phyloP scores from a whole-genome alignment of 2,888 invertebrate genomes.

The Drosophila falleni region DNA sequence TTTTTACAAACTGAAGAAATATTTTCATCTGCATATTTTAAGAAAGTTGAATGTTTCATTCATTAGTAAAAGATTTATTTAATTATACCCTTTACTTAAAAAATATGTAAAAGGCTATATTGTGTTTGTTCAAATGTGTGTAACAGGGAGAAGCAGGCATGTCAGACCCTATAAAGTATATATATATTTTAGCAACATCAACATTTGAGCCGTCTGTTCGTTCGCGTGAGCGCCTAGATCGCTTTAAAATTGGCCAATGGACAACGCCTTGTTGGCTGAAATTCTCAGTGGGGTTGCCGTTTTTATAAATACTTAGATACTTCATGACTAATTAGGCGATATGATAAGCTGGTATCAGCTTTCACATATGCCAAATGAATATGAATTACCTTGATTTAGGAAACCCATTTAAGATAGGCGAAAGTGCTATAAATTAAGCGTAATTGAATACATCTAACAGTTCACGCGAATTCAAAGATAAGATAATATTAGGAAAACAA shows the following conservation, averaged over 20 bases:
- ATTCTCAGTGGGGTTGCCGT: neutral
- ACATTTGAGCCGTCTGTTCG: no score
- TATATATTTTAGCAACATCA: no score
- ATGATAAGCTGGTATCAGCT: neutral
- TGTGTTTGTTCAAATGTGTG: no score
- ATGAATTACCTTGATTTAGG: neutral
- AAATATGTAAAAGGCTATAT: no score
- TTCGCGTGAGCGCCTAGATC: no score
- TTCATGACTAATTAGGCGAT: neutral
- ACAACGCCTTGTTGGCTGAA: neutral
- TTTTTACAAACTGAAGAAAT: neutral
- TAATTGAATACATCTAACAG: neutral
- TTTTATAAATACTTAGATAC: neutral
- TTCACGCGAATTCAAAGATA: slow-evolving; percentile 3
- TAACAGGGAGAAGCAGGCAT: no score
- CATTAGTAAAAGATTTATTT: neutral
- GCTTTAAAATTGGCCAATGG: no score
- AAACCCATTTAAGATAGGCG: neutral
- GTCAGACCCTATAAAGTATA: no score
- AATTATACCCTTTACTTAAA: no score
- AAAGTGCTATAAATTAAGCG: neutral
- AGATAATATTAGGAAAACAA: neutral
- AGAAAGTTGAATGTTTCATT: neutral
- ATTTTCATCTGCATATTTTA: neutral
- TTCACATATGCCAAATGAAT: neutral